Conservation (phyloP, 2,888 invertebrate species). For the Synergus japonicus region DNA sequence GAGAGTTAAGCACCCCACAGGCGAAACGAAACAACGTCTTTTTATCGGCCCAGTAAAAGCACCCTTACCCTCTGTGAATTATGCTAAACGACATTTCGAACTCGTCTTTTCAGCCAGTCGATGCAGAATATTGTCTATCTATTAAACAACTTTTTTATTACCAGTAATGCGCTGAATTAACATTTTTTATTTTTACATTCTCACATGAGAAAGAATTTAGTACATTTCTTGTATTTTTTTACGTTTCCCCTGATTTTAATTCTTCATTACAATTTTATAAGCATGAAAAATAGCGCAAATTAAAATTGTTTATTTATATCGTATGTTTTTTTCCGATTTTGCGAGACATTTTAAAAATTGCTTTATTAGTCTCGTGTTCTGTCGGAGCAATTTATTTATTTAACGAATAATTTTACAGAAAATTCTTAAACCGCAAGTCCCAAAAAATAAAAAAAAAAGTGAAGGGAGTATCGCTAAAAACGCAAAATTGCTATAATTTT, state of each 20-base stretch:
- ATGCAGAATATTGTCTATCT: constrained; percentile 1
- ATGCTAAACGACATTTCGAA: constrained; percentile 67
- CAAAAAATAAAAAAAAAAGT: background rate
- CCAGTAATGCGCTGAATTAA: too few relatives aligned
- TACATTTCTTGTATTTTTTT: too few relatives aligned
- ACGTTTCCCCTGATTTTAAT: too few relatives aligned
- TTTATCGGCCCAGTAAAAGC: constrained; percentile 59
- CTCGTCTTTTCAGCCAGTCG: constrained; percentile 24
- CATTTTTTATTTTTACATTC: background rate
- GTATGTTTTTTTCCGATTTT: too few relatives aligned
- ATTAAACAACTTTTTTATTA: background rate
- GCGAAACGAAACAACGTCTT: constrained; percentile 65
- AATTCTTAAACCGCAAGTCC: background rate
- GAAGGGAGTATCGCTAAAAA: background rate
- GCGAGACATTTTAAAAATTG: too few relatives aligned
- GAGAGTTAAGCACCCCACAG: constrained; percentile 63
- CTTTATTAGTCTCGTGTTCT: too few relatives aligned
- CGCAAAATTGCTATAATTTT: constrained; percentile 16
- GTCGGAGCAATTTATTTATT: background rate
- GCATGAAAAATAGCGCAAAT: too few relatives aligned
- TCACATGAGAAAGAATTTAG: too few relatives aligned
- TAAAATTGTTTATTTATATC: too few relatives aligned
- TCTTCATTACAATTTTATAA: too few relatives aligned
- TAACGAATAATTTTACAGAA: background rate
- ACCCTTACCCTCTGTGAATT: constrained; percentile 59